Evolutionary conservation across 2,888 invertebrate genomes (phyloP), one percentile per base, ranked within the genome.

Genomic region (Uloborus plumipes): DNA sequence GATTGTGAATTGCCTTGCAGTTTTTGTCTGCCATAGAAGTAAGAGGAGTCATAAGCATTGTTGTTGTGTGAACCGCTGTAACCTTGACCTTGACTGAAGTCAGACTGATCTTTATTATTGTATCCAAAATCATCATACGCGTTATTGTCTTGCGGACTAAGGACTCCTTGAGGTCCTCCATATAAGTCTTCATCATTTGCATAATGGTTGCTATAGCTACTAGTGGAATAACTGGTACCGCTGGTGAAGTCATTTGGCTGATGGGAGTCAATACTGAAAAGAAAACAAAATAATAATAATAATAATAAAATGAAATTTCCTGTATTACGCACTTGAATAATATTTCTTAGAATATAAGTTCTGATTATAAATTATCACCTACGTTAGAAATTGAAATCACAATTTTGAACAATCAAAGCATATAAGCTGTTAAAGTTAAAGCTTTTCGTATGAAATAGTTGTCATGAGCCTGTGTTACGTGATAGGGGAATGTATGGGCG

Each of bases 181-280:
- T n/a, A 64, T 47, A 47, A n/a, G 7, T 64, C 64, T 22, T 26
- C 66, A 16, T 67, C 51, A 67, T 26, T 67, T 3, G 59, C 75
- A 18, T 71, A 70, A 20, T 65, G 70, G 31, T 67, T 73, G 20
- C 55, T 72, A 59, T 67, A 79, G 13, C 62, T 20, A 20, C 49
- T 51, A 0, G 49, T 31, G n/a, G 39, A 20, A n/a, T 31, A 62
- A n/a, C 18, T 14, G 26, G 26, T 51, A 14, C 47, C 59, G 22
- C 26, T 49, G 26, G 39, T 31, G 47, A 26, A 53, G n/a, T 53
- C 67, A 13, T 15, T 26, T 22, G 6, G 6, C 11, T 39, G 59
- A 53, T 80, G 74, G 11, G 69, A 31, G 39, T 80, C 80, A 49
- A 80, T 55, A 31, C 80, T 80, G 55, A n/a, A 80, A 70, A 47